Evolutionary conservation across 2,888 invertebrate species (phyloP), one percentile per base, ranked within the genome.

Genomic region (Drepana falcataria): DNA sequence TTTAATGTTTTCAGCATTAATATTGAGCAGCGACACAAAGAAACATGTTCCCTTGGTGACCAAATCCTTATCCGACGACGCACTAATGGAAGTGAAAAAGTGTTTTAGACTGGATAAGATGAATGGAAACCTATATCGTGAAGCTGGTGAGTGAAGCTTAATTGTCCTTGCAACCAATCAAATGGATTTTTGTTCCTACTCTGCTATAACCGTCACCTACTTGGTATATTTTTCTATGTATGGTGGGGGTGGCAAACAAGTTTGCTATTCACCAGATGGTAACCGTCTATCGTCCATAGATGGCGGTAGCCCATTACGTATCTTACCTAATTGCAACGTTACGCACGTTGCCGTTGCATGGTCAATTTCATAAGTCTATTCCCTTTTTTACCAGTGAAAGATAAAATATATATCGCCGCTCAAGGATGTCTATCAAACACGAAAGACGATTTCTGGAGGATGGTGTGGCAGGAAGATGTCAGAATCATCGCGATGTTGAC

Each of bases 401-500:
- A 83, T 52, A 96, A 96, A 83, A 90, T 92, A 2, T 97, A 97
- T 77, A 96, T 97, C 66, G 97, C 97, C 0, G 97, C 98, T 0
- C 98, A 99, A 89, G 95, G 99, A 54, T 99, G 98, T 81, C 92
- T 99, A 61, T 94, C 95, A 37, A 95, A 95, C 67, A 99, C 99
- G 0, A 94, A 96, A 47, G 93, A 93, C 51, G 98, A 99, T 82
- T 99, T 99, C 86, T 99, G 99, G 99, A 94, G 95, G 64, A 99
- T 99, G 99, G 95, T 99, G 7, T 99, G 98, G 96, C 98, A 99
- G 87, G 98, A 99, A 82, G 97, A 99, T 79, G 95, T 97, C 53
- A 93, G 97, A 53, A 96, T 99, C 52, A 98, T 99, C 73, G 98
- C 98, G 51, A 99, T 99, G 99, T 98, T 98, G 68, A 99, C 99